Percentiles rank a stretch among this genome's conserved stretches.
phyloP scores from a whole-genome alignment of 2,113 vertebrate species.

The Shinisaurus crocodilurus region DNA sequence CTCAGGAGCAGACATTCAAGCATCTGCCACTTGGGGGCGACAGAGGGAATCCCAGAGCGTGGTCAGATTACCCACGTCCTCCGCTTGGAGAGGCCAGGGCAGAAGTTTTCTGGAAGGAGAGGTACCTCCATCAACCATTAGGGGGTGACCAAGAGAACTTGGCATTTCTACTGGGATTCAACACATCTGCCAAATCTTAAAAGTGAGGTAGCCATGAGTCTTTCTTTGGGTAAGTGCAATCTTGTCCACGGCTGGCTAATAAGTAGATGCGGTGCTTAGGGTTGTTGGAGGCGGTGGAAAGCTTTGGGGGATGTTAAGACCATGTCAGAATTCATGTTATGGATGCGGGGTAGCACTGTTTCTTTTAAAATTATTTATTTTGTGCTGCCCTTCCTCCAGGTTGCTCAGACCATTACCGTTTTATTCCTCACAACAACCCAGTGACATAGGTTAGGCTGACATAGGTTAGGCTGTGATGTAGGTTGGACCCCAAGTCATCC shows the following conservation, averaged over 20 bases:
- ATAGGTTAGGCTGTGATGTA: too few relatives aligned
- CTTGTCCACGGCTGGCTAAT: not conserved
- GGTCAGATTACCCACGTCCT: not conserved
- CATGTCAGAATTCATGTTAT: not conserved
- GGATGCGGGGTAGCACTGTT: not conserved
- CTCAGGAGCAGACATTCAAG: not conserved
- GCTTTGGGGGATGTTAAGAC: not conserved
- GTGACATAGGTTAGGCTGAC: not conserved
- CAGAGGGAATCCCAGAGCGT: not conserved
- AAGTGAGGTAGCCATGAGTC: not conserved
- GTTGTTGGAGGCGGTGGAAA: not conserved
- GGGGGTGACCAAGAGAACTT: conserved; percentile 15
- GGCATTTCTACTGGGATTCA: not conserved
- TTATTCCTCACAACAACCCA: not conserved
- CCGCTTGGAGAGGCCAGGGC: not conserved
- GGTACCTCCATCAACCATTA: conserved; percentile 3
- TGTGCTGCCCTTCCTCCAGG: not conserved
- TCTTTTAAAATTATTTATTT: not conserved
- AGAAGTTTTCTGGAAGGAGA: not conserved
- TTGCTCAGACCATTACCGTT: not conserved
- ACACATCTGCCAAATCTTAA: not conserved
- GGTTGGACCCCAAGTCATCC: not conserved
- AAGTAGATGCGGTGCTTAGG: not conserved
- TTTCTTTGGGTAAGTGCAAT: conserved; percentile 3
- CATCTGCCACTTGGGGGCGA: not conserved